These are phyloP conservation scores for Hydrochoerus hydrochaeris DNA, from an alignment of 2,113 vertebrate genomes.

Conservation along the genomic window DNA sequence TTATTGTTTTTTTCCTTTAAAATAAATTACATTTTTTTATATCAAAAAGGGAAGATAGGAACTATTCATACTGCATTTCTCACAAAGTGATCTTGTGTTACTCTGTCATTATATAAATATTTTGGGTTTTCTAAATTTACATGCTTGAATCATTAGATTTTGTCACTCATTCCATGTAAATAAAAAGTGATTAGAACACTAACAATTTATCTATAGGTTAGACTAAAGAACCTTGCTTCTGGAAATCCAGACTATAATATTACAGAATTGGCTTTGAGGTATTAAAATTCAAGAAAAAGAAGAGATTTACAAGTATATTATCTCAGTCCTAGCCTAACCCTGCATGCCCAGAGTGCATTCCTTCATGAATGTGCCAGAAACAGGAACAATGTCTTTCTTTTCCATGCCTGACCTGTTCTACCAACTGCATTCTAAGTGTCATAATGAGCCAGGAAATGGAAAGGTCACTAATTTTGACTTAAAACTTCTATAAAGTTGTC, in stretches of 20 bases:
- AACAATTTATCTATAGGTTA: background rate
- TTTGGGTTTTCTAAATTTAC: constrained; percentile 31
- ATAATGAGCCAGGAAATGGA: fast-evolving
- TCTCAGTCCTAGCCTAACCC: background rate
- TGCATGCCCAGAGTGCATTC: background rate
- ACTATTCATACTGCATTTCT: background rate
- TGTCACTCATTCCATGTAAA: background rate
- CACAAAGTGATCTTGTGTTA: background rate
- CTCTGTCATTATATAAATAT: background rate
- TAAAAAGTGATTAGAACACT: background rate
- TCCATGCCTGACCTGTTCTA: background rate
- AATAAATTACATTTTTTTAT: background rate
- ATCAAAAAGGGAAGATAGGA: background rate
- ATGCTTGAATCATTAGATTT: background rate
- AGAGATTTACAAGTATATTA: background rate
- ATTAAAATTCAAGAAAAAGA: background rate
- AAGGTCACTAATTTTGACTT: background rate
- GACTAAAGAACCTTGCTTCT: background rate
- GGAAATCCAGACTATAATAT: background rate
- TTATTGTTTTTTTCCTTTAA: background rate
- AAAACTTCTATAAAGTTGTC: background rate
- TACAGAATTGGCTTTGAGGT: background rate
- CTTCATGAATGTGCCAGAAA: background rate
- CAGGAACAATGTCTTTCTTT: background rate
- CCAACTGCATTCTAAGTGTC: background rate